Base-by-base conservation (phyloP, 1,140 invertebrate species). In the Venturia canescens region DNA sequence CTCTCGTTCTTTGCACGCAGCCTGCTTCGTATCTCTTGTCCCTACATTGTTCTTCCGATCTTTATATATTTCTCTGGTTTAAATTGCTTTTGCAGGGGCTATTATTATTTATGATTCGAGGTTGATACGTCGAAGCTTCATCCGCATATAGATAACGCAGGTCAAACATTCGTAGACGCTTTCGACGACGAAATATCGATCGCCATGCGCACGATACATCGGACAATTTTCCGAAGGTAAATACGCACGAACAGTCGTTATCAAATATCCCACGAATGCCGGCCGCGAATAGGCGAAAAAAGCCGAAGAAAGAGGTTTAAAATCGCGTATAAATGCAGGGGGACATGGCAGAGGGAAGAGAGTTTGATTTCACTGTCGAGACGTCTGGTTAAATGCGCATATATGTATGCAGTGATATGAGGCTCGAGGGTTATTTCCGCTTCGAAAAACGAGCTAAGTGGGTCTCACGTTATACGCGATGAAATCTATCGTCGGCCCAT, bases 401-500 rank as follows among this genome's bases (percentile, higher is more conserved):
- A 26, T 63, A 23, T 63, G 21, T 63, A 63, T 27, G 60, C 60
- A 63, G 60, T 63, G 60, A 63, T 63, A 63, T 63, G 60, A 63
- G 60, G n/a, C 72, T 48, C 72, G 72, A 18, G 50, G 16, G 72
- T 76, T 76, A 76, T 76, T 76, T 76, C 72, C 72, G 72, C 72
- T 76, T 76, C 53, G 72, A 76, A 76, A 76, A 76, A 60, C 72
- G 57, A 76, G 26, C 50, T 60, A 76, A 76, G 50, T 76, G 72
- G 72, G 53, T 76, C 63, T 76, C 72, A 15, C 72, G 21, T 26
- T 63, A 63, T 63, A 34, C 34, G 63, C 72, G 53, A 27, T 60
- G 72, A 76, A 76, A 76, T 76, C 72, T 76, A 76, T 76, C 72
- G 53, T 63, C 48, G 26, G n/a, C 16, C 72, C 72, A 76, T 76